Base-by-base conservation (phyloP, 1,140 invertebrate genomes). In the Trachymyrmex septentrionalis region DNA sequence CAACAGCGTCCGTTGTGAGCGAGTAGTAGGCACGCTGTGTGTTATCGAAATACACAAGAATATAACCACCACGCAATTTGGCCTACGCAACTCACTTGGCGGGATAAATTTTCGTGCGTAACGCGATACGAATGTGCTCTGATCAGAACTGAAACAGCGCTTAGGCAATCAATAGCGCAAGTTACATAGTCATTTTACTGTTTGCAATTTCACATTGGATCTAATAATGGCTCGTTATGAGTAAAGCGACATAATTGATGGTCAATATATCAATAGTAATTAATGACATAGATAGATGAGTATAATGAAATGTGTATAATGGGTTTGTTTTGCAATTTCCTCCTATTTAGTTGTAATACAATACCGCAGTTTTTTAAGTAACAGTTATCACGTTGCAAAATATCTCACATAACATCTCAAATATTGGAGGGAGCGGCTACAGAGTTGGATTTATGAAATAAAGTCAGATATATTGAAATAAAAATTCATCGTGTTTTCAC, bases 1-100 rank as follows among this genome's bases (percentile, higher is more conserved):
- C 50, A 72, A 27, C n/a, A 34, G 44, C 44, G 9, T 24, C n/a
- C 38, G 64, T 24, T 24, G 48, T 38, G 77, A 34, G 27, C 48
- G n/a, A 66, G 38, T 30, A 69, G 19, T 30, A n/a, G 50, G 16
- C 48, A 34, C 78, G 27, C 21, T 59, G n/a, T n/a, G n/a, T n/a
- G 69, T 61, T 84, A 63, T 75, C 55, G 50, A 84, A 75, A 61
- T 27, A 30, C 66, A 71, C 66, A 71, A 81, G 64, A 71, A 71
- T 71, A 59, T 19, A 34, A 34, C 14, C n/a, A 16, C 19, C n/a
- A 27, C 34, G 44, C 59, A 63, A 55, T 53, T 69, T 21, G 24
- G 12, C 24, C 38, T 84, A 50, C 38, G 34, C 66, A 21, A n/a
- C 34, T 71, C 66, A 44, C 53, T 7, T 34, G 53, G 19, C 34